Percentiles rank a stretch among this genome's conserved stretches.
Evolutionary conservation across 2,888 invertebrate genomes (phyloP).

Genomic region (Hesperia comma): DNA sequence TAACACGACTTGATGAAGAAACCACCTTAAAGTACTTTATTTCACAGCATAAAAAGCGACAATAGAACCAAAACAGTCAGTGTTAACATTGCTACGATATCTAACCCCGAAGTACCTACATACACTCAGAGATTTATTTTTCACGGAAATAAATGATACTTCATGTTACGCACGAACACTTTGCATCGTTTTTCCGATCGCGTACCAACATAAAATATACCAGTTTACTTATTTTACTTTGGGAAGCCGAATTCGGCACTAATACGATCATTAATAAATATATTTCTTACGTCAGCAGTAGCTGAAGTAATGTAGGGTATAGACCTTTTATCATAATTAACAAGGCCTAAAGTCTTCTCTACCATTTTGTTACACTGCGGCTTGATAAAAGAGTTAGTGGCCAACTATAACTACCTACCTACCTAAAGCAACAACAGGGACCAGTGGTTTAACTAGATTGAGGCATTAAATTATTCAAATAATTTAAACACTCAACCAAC

Average conservation of each 20-base stretch:
- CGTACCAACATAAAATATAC: constrained; percentile 26
- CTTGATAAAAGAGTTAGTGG: too few species aligned
- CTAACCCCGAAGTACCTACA: constrained; percentile 12
- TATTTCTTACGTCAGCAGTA: background rate
- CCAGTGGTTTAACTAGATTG: too few species aligned
- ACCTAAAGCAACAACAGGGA: too few species aligned
- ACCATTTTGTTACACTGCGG: too few species aligned
- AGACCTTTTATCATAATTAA: too few species aligned
- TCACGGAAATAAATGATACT: constrained; percentile 26
- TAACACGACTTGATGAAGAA: too few species aligned
- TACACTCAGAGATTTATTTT: constrained; percentile 26
- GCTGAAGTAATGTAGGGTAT: too few species aligned
- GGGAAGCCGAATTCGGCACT: background rate
- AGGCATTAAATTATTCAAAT: too few species aligned
- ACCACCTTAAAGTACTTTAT: too few species aligned
- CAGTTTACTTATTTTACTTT: constrained; percentile 3
- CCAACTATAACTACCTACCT: too few species aligned
- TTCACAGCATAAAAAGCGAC: background rate
- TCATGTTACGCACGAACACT: constrained; percentile 31
- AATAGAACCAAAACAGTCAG: background rate
- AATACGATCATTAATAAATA: background rate
- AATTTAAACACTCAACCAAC: too few species aligned
- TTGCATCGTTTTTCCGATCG: constrained; percentile 29
- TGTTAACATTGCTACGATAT: constrained; percentile 5
- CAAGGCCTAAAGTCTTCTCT: too few species aligned